phyloP scores from a whole-genome alignment of 2,113 vertebrate genomes.

The Lamprotornis superbus region DNA sequence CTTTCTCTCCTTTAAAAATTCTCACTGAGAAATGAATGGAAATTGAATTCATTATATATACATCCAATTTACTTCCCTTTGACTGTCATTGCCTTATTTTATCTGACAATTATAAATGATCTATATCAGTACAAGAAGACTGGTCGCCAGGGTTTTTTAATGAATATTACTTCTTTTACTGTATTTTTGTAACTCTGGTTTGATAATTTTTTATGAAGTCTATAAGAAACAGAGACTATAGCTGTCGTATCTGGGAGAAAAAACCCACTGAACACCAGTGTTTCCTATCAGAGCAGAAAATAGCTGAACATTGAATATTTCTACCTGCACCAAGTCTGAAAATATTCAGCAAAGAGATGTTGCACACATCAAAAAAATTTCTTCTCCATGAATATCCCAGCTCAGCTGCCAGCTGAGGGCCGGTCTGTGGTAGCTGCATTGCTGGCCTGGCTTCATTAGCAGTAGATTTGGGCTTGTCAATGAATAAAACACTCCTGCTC shows the following conservation, averaged over 20 bases:
- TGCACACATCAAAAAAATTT: neutral
- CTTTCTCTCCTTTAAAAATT: neutral
- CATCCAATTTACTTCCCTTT: neutral
- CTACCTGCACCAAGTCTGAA: neutral
- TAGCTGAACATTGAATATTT: neutral
- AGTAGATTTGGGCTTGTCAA: neutral
- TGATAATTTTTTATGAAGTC: neutral
- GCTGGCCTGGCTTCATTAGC: neutral
- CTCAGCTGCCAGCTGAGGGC: neutral
- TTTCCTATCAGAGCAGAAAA: neutral
- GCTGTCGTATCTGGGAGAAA: neutral
- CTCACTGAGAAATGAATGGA: neutral
- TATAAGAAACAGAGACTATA: neutral
- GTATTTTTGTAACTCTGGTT: neutral
- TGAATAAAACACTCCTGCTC: neutral
- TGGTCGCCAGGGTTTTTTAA: neutral
- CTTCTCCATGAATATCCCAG: neutral
- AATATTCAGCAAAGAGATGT: neutral
- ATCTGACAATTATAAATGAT: constrained; percentile 24
- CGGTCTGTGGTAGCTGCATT: neutral
- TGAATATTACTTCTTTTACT: neutral
- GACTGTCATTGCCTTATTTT: neutral
- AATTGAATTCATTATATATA: neutral
- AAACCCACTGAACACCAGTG: neutral
- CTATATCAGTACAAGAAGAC: neutral